Conservation (phyloP, 2,797 vertebrate species). For the Arnoldichthys spilopterus region DNA sequence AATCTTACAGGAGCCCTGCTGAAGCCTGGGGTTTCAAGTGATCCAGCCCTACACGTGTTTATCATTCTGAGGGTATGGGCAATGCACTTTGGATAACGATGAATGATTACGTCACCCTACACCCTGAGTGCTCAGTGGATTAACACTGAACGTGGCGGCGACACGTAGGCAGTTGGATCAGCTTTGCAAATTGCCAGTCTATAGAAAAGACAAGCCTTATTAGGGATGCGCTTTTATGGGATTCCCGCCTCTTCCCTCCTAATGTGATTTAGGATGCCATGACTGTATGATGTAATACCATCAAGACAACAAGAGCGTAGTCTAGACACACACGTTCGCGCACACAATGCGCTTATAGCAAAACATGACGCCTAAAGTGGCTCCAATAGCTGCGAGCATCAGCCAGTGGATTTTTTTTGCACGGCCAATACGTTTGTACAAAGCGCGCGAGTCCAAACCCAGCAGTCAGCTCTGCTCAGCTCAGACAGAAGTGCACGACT, state of each 20-base stretch:
- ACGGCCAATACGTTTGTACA: conserved; percentile 13
- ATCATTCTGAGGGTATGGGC: not conserved
- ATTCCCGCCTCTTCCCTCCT: conserved; percentile 50
- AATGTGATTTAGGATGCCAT: conserved; percentile 55
- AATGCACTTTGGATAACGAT: conserved; percentile 18
- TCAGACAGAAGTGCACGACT: conserved; percentile 37
- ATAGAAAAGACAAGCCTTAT: conserved; percentile 40
- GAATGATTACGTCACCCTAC: conserved; percentile 25
- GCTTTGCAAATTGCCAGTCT: conserved; percentile 27
- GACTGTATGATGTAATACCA: conserved; percentile 56
- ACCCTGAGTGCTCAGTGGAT: conserved; percentile 15
- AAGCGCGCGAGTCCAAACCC: conserved; percentile 21
- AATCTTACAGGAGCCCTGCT: not conserved
- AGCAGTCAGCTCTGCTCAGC: conserved; percentile 25
- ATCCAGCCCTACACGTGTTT: not conserved
- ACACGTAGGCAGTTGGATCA: conserved; percentile 25
- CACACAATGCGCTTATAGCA: conserved; percentile 28
- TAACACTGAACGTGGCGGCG: conserved; percentile 11
- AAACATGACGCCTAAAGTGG: conserved; percentile 33
- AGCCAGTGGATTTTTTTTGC: conserved; percentile 2
- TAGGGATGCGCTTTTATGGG: conserved; percentile 49
- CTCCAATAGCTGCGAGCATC: conserved; percentile 25
- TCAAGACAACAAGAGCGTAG: conserved; percentile 38
- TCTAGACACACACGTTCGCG: conserved; percentile 45
- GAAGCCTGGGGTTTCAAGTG: not conserved